Conservation (phyloP, 30 jellyfish, hydroid and myxozoan genomes). For the Sanderia malayensis region DNA sequence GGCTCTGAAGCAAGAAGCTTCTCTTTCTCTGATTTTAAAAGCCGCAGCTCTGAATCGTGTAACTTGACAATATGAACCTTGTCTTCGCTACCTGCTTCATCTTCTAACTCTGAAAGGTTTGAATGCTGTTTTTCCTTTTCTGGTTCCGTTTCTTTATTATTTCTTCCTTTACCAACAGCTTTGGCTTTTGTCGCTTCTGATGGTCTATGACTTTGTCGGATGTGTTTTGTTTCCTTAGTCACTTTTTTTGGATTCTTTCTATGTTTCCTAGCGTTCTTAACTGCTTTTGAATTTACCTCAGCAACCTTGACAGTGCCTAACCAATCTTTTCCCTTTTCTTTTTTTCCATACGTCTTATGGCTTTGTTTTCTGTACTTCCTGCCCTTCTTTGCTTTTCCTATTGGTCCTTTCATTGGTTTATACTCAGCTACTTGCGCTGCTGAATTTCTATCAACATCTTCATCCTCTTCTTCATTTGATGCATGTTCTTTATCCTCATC, state of each 20-base stretch:
- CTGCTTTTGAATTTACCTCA: constrained; percentile 50
- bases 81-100: constrained; percentile 5
- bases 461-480: constrained; percentile 29
- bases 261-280: constrained; percentile 41
- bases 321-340: constrained; percentile 3
- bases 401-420: neutral
- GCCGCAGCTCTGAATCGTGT: constrained; percentile 44
- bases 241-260: constrained; percentile 42
- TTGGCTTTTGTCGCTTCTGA: constrained; percentile 31
- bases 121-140: neutral
- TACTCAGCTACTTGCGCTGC: constrained; percentile 6
- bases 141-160: neutral
- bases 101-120: neutral
- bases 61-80: constrained; percentile 49
- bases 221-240: constrained; percentile 23
- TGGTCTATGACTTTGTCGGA: constrained; percentile 23
- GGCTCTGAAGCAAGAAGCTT: constrained; percentile 67
- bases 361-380: neutral
- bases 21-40: constrained; percentile 46
- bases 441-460: constrained; percentile 23
- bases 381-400: constrained; percentile 2
- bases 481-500: constrained; percentile 21
- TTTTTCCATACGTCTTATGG: neutral
- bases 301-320: neutral
- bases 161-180: constrained; percentile 6